phyloP scores from a whole-genome alignment of 2,113 vertebrate genomes.

The Corythoichthys intestinalis region DNA sequence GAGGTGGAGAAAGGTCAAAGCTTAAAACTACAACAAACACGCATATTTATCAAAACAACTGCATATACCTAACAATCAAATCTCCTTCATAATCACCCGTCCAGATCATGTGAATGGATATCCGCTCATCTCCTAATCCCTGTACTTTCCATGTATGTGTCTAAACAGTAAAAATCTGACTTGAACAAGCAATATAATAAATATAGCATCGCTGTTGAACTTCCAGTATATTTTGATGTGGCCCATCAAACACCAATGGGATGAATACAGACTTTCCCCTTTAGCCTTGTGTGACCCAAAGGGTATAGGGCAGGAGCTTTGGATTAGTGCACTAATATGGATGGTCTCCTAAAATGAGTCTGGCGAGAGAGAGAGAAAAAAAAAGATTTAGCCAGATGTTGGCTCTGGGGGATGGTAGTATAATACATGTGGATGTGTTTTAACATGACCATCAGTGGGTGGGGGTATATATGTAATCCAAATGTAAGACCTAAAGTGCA shows the following conservation, averaged over 20 bases:
- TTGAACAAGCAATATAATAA: not conserved
- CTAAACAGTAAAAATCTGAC: not conserved
- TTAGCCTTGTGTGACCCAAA: not conserved
- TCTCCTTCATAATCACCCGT: not conserved
- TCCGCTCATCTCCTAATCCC: not conserved
- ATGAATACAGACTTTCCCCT: conserved; percentile 3
- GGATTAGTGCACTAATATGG: conserved; percentile 45
- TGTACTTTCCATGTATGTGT: not conserved
- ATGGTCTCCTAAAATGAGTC: conserved; percentile 23
- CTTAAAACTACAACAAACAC: not conserved
- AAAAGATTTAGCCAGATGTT: conserved; percentile 49
- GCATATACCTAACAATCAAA: not conserved
- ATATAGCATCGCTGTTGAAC: not conserved
- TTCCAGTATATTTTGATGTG: not conserved
- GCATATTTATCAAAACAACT: conserved; percentile 1
- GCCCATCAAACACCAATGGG: not conserved
- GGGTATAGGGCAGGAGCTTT: conserved; percentile 15
- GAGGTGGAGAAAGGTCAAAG: not conserved
- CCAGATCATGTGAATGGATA: not conserved
- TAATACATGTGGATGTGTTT: conserved; percentile 21
- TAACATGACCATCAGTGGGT: conserved; percentile 1
- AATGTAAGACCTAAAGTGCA: conserved; percentile 11
- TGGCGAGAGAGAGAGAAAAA: not conserved
- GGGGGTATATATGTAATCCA: conserved; percentile 6
- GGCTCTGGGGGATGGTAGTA: conserved; percentile 1